Conservation (phyloP, 2,113 vertebrate species). For the Pimephales promelas region DNA sequence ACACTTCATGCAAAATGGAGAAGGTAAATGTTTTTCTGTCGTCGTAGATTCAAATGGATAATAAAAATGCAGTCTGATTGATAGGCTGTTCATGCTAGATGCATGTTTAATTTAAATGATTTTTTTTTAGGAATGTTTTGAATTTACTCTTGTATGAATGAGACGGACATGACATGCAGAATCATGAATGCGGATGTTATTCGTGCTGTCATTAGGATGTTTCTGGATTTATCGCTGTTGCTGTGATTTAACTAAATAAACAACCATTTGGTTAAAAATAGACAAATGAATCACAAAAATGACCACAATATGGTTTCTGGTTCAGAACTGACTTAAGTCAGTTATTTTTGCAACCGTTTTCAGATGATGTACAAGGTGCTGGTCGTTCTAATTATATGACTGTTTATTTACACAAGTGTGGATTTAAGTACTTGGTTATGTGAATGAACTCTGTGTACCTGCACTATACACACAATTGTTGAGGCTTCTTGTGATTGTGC, state of each 20-base stretch:
- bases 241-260: not conserved
- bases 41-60: not conserved
- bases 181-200: not conserved
- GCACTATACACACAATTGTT: too few species aligned
- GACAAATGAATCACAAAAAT: not conserved
- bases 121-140: not conserved
- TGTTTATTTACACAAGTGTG: not conserved
- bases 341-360: not conserved
- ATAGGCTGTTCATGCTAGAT: not conserved
- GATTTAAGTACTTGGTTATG: not conserved
- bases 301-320: not conserved
- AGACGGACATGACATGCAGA: not conserved
- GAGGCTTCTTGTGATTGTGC: not conserved
- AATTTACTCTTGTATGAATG: not conserved
- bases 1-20: slow-evolving; percentile 67
- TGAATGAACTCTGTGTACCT: not conserved
- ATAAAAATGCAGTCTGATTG: not conserved
- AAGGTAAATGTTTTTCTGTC: slow-evolving; percentile 64
- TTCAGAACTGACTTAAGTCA: not conserved
- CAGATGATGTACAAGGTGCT: not conserved
- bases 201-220: not conserved
- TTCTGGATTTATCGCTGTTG: not conserved
- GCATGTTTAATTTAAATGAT: not conserved
- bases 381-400: not conserved
- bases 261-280: not conserved